Evolutionary conservation across 2,113 vertebrate genomes (phyloP).

Genomic region (Hipposideros armiger): DNA sequence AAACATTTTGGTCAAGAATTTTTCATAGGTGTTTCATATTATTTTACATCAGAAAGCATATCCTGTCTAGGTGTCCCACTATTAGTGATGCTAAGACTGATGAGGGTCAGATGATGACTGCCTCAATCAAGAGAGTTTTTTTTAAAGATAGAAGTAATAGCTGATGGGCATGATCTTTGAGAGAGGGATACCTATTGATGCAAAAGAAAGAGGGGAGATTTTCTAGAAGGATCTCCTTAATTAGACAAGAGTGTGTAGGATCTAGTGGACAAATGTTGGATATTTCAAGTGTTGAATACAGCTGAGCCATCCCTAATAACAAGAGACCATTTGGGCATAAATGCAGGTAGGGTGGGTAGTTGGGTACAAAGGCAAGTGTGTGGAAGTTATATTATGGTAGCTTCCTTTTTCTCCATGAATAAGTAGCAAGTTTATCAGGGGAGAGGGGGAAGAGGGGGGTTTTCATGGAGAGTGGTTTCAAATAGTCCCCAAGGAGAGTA

Average conservation of each 20-base stretch:
- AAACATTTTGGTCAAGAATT: neutral
- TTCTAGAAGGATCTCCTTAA: neutral
- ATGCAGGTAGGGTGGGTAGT: neutral
- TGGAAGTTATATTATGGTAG: neutral
- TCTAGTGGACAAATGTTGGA: neutral
- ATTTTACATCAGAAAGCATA: neutral
- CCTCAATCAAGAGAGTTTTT: neutral
- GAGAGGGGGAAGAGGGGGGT: neutral
- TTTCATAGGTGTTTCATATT: neutral
- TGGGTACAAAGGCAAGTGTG: neutral
- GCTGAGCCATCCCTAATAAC: neutral
- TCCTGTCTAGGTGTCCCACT: neutral
- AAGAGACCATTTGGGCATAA: neutral
- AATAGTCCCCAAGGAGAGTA: neutral
- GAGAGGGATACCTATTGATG: neutral
- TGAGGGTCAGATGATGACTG: neutral
- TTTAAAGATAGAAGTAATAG: neutral
- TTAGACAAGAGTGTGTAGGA: neutral
- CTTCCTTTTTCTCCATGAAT: neutral
- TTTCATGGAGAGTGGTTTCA: neutral
- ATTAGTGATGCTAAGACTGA: neutral
- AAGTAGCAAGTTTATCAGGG: neutral
- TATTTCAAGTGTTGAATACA: neutral
- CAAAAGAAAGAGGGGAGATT: neutral
- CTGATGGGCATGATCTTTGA: conserved; percentile 21